A percentile compares a stretch with the other conserved stretches of the same genome.
phyloP scores from a whole-genome alignment of 2,888 invertebrate species.

The Morinoia aosen region DNA sequence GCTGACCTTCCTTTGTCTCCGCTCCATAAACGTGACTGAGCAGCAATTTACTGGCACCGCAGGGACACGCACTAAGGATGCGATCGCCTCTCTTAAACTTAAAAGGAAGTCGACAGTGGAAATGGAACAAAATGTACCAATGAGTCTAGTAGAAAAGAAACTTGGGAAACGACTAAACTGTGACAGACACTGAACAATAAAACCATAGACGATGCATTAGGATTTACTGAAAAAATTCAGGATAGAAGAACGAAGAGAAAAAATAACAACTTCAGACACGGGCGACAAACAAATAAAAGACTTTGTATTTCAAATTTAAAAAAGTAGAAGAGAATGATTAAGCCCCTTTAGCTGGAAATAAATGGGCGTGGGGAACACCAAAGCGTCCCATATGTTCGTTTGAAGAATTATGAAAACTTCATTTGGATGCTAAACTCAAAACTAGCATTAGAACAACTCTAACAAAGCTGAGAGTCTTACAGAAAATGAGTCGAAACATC shows the following conservation, averaged over 20 bases:
- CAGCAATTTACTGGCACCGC: neutral
- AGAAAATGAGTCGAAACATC: neutral
- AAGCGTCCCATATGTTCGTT: neutral
- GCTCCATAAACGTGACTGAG: slow-evolving; percentile 13
- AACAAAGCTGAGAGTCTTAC: neutral
- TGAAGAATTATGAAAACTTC: neutral
- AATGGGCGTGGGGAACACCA: neutral
- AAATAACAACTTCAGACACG: neutral
- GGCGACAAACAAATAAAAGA: neutral
- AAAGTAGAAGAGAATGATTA: neutral
- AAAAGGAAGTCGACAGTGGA: neutral
- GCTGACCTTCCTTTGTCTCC: neutral
- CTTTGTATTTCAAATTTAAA: neutral
- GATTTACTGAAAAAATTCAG: neutral
- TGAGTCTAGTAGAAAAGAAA: neutral
- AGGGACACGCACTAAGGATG: neutral
- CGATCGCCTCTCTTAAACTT: neutral
- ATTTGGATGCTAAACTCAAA: neutral
- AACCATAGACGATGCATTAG: neutral
- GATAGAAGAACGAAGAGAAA: neutral
- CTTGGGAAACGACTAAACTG: neutral
- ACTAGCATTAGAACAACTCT: neutral
- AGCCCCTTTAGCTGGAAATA: too few relatives aligned
- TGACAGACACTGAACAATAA: neutral
- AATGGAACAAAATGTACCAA: neutral